Evolutionary conservation across 2,113 vertebrate genomes (phyloP).

Genomic region (Xenopus borealis): DNA sequence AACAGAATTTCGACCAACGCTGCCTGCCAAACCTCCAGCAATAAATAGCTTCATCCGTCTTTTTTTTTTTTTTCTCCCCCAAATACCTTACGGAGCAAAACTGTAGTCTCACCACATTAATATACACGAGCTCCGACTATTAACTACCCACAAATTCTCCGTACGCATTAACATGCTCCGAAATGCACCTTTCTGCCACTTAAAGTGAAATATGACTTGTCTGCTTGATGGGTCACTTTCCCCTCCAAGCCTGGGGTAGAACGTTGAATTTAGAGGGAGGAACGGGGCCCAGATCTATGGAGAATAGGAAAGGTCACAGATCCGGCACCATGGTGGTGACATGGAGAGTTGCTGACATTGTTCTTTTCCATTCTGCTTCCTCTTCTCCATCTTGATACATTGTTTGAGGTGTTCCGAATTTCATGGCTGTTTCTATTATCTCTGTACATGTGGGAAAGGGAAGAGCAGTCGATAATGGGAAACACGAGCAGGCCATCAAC

Average conservation of each 20-base stretch:
- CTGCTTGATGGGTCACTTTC: neutral
- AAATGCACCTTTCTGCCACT: neutral
- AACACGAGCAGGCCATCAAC: no score
- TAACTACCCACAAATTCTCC: neutral
- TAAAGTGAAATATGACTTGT: slow-evolving; percentile 1
- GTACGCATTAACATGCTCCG: neutral
- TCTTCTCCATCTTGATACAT: neutral
- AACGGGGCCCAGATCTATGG: no score
- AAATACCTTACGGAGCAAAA: neutral
- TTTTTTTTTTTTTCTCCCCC: neutral
- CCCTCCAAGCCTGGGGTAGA: neutral
- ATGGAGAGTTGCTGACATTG: neutral
- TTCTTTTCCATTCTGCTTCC: neutral
- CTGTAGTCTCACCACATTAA: neutral
- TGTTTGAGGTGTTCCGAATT: neutral
- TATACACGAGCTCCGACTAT: neutral
- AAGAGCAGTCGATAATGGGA: neutral
- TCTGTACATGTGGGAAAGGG: rapidly evolving
- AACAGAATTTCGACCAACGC: neutral
- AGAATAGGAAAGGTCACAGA: slow-evolving; percentile 19
- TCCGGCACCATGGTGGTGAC: neutral
- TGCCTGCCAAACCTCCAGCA: slow-evolving; percentile 12
- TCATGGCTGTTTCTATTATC: neutral
- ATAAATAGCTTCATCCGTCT: neutral
- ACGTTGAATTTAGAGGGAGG: neutral